Conservation (phyloP, 1,140 invertebrate genomes). For the Pararge aegeria region DNA sequence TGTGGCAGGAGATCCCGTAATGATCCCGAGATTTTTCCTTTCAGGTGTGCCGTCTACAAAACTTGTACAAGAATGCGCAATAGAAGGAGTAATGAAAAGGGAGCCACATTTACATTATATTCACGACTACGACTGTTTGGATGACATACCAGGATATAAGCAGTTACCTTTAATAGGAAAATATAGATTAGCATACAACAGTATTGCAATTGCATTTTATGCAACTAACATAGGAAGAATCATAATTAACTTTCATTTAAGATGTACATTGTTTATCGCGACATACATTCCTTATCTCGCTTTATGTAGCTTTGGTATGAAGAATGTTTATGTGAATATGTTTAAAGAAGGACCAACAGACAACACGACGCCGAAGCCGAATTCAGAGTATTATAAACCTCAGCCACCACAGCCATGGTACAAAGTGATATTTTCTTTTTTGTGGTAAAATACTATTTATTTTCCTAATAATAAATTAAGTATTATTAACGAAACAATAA, state of each 20-base stretch:
- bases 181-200: slow-evolving; percentile 29
- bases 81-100: slow-evolving; percentile 25
- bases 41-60: slow-evolving; percentile 31
- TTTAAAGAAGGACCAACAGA: slow-evolving; percentile 33
- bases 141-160: slow-evolving; percentile 29
- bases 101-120: slow-evolving; percentile 23
- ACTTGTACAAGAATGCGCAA: slow-evolving; percentile 30
- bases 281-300: slow-evolving; percentile 35
- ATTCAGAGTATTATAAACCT: slow-evolving; percentile 34
- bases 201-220: slow-evolving; percentile 25
- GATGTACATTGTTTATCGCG: slow-evolving; percentile 12
- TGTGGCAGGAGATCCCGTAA: no score
- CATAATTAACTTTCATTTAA: slow-evolving; percentile 31
- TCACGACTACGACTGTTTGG: slow-evolving; percentile 34
- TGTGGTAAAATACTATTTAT: background rate
- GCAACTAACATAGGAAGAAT: slow-evolving; percentile 29
- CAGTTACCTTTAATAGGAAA: slow-evolving; percentile 22
- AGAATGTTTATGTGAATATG: slow-evolving; percentile 30
- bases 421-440: slow-evolving; percentile 9
- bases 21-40: no score
- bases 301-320: slow-evolving; percentile 31
- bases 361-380: slow-evolving; percentile 24
- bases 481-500: no score
- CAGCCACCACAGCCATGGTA: slow-evolving; percentile 28
- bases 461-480: no score